phyloP scores from a whole-genome alignment of 2,113 vertebrate genomes.

The Notothenia rossii region DNA sequence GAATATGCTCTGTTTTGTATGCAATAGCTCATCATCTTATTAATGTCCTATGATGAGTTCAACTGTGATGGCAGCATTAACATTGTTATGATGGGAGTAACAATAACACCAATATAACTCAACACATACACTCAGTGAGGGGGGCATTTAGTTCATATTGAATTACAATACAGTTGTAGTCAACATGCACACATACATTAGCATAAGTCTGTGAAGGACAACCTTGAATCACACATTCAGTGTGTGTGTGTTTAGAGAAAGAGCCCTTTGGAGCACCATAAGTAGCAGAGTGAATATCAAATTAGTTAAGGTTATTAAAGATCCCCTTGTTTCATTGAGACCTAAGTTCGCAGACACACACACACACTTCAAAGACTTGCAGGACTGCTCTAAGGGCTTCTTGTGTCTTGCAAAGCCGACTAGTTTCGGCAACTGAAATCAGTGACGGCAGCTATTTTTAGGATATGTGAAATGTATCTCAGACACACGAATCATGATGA shows the following conservation, averaged over 20 bases:
- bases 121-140: slow-evolving; percentile 16
- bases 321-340: slow-evolving; percentile 30
- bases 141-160: slow-evolving; percentile 24
- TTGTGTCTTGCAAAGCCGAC: slow-evolving; percentile 49
- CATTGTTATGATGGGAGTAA: slow-evolving; percentile 6
- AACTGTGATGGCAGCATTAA: neutral
- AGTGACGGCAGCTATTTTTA: slow-evolving; percentile 67
- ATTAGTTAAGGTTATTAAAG: slow-evolving; percentile 58
- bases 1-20: neutral
- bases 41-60: neutral
- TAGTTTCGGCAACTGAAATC: slow-evolving; percentile 56
- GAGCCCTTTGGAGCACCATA: slow-evolving; percentile 18
- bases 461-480: slow-evolving; percentile 44
- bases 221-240: slow-evolving; percentile 33
- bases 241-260: neutral
- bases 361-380: slow-evolving; percentile 52
- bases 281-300: slow-evolving; percentile 53
- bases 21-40: slow-evolving; percentile 1
- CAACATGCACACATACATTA: slow-evolving; percentile 36
- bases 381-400: slow-evolving; percentile 46
- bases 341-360: slow-evolving; percentile 38
- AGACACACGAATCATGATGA: slow-evolving; percentile 38
- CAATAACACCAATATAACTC: slow-evolving; percentile 10
- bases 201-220: slow-evolving; percentile 47
- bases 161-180: slow-evolving; percentile 37